These are phyloP conservation scores for Macrobrachium nipponense DNA, from an alignment of 1,140 invertebrate genomes.

Conservation along the genomic window DNA sequence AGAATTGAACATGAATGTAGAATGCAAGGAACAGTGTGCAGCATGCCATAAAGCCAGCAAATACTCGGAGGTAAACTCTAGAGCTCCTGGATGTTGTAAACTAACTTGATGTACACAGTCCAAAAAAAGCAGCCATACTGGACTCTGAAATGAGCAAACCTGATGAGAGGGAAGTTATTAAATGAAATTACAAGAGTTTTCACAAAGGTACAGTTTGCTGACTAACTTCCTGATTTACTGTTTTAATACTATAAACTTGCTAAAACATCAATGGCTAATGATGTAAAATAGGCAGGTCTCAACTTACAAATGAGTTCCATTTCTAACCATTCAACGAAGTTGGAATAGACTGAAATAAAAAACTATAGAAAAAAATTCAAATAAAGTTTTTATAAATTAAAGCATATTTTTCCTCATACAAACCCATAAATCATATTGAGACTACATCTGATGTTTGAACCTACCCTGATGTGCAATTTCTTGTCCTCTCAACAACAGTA, in stretches of 20 bases:
- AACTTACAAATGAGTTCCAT: too few relatives aligned
- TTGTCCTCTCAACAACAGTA: too few relatives aligned
- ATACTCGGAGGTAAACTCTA: conserved; percentile 94
- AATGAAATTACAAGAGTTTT: too few relatives aligned
- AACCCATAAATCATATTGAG: conserved; percentile 18
- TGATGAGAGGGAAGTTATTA: not conserved
- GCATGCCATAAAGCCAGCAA: conserved; percentile 92
- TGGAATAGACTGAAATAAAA: too few relatives aligned
- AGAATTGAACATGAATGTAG: conserved; percentile 91
- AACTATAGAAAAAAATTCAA: conserved; percentile 37
- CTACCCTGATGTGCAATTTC: too few relatives aligned
- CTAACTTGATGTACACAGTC: conserved; percentile 94
- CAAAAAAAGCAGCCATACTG: conserved; percentile 89
- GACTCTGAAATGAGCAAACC: conserved; percentile 73
- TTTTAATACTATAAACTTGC: too few relatives aligned
- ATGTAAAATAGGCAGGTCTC: too few relatives aligned
- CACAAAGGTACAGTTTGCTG: too few relatives aligned
- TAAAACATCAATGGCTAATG: too few relatives aligned
- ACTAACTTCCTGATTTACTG: too few relatives aligned
- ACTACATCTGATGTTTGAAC: not conserved
- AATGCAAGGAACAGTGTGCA: conserved; percentile 86
- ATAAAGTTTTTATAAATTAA: not conserved
- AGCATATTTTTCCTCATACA: not conserved
- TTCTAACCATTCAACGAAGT: too few relatives aligned
- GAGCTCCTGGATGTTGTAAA: conserved; percentile 86